Conservation (phyloP, 2,113 vertebrate species). For the Greenwoodochromis staneri region DNA sequence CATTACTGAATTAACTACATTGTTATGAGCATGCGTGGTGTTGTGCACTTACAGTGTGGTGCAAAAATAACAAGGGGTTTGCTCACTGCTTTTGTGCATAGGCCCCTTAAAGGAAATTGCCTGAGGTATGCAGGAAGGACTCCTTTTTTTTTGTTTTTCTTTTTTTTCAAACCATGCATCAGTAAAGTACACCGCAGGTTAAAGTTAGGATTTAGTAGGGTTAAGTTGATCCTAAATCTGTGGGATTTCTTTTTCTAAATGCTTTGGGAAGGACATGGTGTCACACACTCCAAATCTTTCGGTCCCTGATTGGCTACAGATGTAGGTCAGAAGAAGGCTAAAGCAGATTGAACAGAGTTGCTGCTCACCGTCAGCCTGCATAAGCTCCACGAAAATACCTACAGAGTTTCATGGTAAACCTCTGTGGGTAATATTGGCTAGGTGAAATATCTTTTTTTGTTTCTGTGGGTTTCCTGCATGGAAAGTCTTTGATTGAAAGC, state of each 20-base stretch:
- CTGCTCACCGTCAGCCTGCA: background rate
- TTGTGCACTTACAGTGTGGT: background rate
- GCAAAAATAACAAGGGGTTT: background rate
- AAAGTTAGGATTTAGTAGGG: slow-evolving; percentile 15
- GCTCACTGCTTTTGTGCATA: background rate
- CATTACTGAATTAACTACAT: background rate
- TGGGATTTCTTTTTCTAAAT: slow-evolving; percentile 35
- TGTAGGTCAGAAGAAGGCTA: slow-evolving; percentile 51
- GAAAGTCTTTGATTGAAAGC: background rate
- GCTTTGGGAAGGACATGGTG: slow-evolving; percentile 14
- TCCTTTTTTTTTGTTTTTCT: background rate
- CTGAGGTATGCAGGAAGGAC: background rate
- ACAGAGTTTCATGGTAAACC: background rate
- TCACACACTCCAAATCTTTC: slow-evolving; percentile 9
- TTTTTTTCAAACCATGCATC: background rate
- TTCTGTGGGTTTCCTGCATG: background rate
- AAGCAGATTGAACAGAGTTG: slow-evolving; percentile 6
- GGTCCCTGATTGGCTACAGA: slow-evolving; percentile 27
- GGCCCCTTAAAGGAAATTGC: background rate
- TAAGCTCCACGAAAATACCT: background rate
- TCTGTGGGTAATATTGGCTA: background rate
- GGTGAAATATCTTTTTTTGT: background rate
- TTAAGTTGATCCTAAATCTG: slow-evolving; percentile 17
- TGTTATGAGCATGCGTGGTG: background rate
- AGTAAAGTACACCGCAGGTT: background rate